phyloP scores from a whole-genome alignment of 2,113 vertebrate genomes.

The Casuarius casuarius region DNA sequence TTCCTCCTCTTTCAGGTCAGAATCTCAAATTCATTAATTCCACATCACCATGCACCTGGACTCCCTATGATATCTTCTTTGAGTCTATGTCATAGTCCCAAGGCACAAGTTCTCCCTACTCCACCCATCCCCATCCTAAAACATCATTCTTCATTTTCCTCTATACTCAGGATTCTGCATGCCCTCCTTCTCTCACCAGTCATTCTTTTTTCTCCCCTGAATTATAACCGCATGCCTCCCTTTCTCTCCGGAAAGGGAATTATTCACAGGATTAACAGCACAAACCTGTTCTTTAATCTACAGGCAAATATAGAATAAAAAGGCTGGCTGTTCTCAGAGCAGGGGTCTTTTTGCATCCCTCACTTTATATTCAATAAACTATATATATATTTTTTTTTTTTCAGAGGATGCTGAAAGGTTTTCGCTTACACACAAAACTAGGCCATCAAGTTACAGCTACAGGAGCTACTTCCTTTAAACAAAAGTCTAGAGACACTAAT shows the following conservation, averaged over 20 bases:
- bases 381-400: too few relatives aligned
- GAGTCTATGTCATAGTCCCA: background rate
- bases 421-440: background rate
- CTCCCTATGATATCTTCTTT: background rate
- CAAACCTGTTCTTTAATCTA: constrained; percentile 30
- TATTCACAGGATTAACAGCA: constrained; percentile 52
- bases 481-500: background rate
- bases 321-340: background rate
- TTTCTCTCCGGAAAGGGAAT: constrained; percentile 4
- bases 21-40: background rate
- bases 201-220: background rate
- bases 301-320: background rate
- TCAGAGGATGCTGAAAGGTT: background rate
- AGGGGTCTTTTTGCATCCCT: background rate
- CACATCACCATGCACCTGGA: background rate
- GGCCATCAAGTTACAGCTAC: background rate
- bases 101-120: background rate
- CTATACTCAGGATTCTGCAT: background rate
- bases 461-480: background rate
- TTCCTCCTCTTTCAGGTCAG: background rate
- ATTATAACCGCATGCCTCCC: background rate
- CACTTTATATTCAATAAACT: background rate
- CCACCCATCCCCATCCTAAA: background rate
- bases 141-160: background rate
- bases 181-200: background rate